A percentile compares a stretch with the other conserved stretches of the same genome.
phyloP scores from a whole-genome alignment of 2,797 vertebrate genomes.

The Characodon lateralis region DNA sequence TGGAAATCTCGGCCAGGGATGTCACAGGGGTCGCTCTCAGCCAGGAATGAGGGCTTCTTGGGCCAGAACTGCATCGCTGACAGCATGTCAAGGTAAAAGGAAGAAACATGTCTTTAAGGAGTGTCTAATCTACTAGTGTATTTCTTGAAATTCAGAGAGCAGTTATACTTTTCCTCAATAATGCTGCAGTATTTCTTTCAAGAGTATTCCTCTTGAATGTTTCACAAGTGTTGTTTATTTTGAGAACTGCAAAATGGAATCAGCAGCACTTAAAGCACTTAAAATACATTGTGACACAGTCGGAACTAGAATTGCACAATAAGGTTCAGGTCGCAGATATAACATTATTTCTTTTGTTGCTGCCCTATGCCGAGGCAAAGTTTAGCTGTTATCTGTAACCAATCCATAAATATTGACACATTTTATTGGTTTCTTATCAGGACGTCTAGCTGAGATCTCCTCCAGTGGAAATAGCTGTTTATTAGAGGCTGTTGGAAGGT shows the following conservation, averaged over 20 bases:
- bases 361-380: constrained; percentile 68
- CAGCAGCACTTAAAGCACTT: background rate
- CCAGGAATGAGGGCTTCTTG: constrained; percentile 92
- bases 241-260: background rate
- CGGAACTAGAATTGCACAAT: constrained; percentile 61
- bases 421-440: constrained; percentile 65
- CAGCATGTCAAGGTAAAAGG: constrained; percentile 86
- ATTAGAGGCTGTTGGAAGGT: constrained; percentile 58
- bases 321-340: constrained; percentile 69
- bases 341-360: constrained; percentile 46
- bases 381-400: constrained; percentile 71
- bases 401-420: constrained; percentile 52
- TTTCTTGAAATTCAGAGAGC: background rate
- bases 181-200: constrained; percentile 22
- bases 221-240: constrained; percentile 12
- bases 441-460: constrained; percentile 58
- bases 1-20: constrained; percentile 90
- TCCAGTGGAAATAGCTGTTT: constrained; percentile 70
- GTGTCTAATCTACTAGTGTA: background rate
- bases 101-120: background rate
- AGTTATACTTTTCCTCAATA: background rate
- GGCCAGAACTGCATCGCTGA: constrained; percentile 95
- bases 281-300: constrained; percentile 1
- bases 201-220: constrained; percentile 28
- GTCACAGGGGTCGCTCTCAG: constrained; percentile 82